Percentiles rank a stretch among this genome's conserved stretches.
These are phyloP conservation scores for Xanthorhoe spadicearia DNA, from an alignment of 2,888 invertebrate genomes.

Conservation along the genomic window DNA sequence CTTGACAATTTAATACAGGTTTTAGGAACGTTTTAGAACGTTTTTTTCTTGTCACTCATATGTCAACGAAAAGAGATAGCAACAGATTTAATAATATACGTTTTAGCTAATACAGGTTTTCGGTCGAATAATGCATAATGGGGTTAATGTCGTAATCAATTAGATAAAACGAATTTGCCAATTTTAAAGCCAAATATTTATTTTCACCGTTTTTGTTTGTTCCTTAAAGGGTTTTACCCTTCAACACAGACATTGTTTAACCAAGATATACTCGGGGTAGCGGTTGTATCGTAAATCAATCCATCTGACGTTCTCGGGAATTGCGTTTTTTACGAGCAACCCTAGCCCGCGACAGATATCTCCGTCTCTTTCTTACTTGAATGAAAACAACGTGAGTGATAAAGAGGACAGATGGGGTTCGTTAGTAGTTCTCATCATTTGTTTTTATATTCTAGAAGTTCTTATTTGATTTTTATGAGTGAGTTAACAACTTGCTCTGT, in stretches of 20 bases:
- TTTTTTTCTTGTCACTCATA: no score
- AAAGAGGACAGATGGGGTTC: slow-evolving; percentile 20
- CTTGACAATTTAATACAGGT: no score
- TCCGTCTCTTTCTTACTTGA: slow-evolving; percentile 25
- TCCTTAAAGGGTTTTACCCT: slow-evolving; percentile 29
- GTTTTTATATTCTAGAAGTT: slow-evolving; percentile 28
- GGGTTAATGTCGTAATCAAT: not conserved
- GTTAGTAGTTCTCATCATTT: slow-evolving; percentile 24
- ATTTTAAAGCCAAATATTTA: not conserved
- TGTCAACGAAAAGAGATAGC: no score
- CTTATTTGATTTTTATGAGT: slow-evolving; percentile 20
- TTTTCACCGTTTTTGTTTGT: slow-evolving; percentile 20
- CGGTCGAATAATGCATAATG: no score
- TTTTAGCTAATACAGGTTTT: no score
- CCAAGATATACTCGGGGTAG: slow-evolving; percentile 37
- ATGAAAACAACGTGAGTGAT: slow-evolving; percentile 10
- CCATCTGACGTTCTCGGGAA: slow-evolving; percentile 64
- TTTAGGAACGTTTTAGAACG: no score
- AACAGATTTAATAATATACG: no score
- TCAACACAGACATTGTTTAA: slow-evolving; percentile 26
- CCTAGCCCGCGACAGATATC: slow-evolving; percentile 23
- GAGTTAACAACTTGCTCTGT: not conserved
- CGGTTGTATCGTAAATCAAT: slow-evolving; percentile 72
- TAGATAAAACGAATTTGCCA: not conserved
- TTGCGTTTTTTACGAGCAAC: slow-evolving; percentile 65